phyloP scores from a whole-genome alignment of 2,888 invertebrate species.

The Gymnocheta viridis region DNA sequence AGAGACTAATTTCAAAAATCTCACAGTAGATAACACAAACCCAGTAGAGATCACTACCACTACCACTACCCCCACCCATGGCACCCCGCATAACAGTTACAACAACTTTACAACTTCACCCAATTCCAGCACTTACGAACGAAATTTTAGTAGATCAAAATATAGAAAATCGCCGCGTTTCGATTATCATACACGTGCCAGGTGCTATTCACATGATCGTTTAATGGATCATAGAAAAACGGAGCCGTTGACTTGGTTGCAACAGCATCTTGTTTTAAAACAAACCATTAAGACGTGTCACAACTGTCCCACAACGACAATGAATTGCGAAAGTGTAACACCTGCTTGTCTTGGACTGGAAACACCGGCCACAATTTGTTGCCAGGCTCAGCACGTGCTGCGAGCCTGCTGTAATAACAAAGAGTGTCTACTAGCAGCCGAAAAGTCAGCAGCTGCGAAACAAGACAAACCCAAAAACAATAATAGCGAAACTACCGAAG shows the following conservation, averaged over 20 bases:
- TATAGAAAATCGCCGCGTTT: constrained; percentile 50
- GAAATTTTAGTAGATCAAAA: constrained; percentile 30
- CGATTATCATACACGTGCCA: constrained; percentile 2
- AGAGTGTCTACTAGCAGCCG: constrained; percentile 25
- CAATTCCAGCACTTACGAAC: constrained; percentile 36
- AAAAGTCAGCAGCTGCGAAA: neutral
- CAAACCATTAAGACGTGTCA: constrained; percentile 75
- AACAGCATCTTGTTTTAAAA: constrained; percentile 81
- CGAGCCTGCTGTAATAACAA: constrained; percentile 64
- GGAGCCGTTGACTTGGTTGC: constrained; percentile 81
- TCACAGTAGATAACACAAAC: constrained; percentile 21
- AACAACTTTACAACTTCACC: constrained; percentile 8
- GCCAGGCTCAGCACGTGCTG: constrained; percentile 52
- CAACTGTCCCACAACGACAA: constrained; percentile 65
- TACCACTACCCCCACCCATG: neutral
- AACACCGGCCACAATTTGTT: constrained; percentile 58
- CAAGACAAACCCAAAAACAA: constrained; percentile 36
- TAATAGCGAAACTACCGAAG: constrained; percentile 2
- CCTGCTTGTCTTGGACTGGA: neutral
- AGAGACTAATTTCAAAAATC: neutral
- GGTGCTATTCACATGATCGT: constrained; percentile 59
- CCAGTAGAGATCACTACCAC: constrained; percentile 56
- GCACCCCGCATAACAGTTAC: neutral
- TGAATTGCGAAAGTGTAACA: neutral
- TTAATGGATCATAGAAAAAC: constrained; percentile 74